Evolutionary conservation across 1,140 invertebrate species (phyloP).

Genomic region (Acromyrmex heyeri): DNA sequence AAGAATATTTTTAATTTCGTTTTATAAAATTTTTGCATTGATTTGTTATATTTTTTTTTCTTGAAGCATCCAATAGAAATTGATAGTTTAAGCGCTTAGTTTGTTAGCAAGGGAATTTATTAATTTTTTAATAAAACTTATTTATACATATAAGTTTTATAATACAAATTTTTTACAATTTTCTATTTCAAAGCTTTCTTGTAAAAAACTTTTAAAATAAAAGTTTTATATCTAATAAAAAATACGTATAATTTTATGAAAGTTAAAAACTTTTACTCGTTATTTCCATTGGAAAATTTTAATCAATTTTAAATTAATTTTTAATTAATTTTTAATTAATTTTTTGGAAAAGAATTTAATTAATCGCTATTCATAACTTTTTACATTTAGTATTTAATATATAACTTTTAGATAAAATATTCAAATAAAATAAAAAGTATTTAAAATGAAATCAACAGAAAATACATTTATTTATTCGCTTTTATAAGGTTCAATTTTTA

Average conservation of each 20-base stretch:
- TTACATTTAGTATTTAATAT: background rate
- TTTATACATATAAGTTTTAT: background rate
- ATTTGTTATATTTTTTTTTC: background rate
- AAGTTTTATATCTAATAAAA: background rate
- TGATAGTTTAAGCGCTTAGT: background rate
- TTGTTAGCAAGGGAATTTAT: background rate
- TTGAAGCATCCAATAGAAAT: background rate
- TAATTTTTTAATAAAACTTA: background rate
- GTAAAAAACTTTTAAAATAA: background rate
- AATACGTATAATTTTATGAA: background rate
- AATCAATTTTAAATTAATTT: background rate
- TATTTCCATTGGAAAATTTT: background rate
- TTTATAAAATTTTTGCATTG: background rate
- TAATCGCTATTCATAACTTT: background rate
- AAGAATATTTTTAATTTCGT: background rate
- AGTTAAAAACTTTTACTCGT: background rate
- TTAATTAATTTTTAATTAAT: background rate
- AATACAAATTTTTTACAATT: background rate
- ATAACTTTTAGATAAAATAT: background rate
- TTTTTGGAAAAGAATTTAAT: background rate
- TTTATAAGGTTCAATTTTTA: background rate
- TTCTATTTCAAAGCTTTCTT: background rate
- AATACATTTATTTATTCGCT: background rate
- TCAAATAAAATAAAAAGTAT: background rate
- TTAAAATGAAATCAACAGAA: background rate